Conservation (phyloP, 2,888 invertebrate species). For the Seira ritae region DNA sequence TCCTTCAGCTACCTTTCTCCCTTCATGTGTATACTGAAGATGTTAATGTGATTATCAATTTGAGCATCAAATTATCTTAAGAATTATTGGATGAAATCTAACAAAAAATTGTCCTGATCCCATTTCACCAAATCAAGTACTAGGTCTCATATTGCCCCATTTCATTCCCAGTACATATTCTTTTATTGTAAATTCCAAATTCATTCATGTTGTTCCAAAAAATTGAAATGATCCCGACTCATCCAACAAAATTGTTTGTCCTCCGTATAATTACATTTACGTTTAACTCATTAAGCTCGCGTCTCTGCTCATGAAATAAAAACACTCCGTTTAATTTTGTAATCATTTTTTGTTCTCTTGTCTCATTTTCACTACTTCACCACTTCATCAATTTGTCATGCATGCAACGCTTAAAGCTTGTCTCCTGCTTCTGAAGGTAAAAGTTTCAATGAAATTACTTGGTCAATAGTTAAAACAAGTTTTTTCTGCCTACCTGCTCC, state of each 20-base stretch:
- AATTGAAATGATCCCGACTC: no score
- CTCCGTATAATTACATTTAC: no score
- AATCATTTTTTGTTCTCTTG: not conserved
- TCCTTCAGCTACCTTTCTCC: not conserved
- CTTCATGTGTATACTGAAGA: not conserved
- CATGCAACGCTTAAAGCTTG: not conserved
- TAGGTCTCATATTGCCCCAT: not conserved
- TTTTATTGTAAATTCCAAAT: no score
- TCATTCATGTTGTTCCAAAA: no score
- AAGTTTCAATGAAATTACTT: not conserved
- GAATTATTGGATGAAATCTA: not conserved
- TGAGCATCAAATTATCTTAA: not conserved
- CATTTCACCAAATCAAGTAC: no score
- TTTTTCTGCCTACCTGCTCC: constrained; percentile 74
- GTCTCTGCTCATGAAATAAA: constrained; percentile 47
- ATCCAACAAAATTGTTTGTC: not conserved
- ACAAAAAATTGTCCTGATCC: not conserved
- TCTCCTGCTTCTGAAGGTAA: not conserved
- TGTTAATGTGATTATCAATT: not conserved
- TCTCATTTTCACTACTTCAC: constrained; percentile 2
- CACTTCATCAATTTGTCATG: constrained; percentile 18
- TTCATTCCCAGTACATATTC: not conserved
- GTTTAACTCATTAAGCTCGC: constrained; percentile 28
- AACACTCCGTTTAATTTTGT: constrained; percentile 44
- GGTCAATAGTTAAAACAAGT: not conserved